These are phyloP conservation scores for Opisthograptis luteolata DNA, from an alignment of 2,888 invertebrate species.

Conservation along the genomic window DNA sequence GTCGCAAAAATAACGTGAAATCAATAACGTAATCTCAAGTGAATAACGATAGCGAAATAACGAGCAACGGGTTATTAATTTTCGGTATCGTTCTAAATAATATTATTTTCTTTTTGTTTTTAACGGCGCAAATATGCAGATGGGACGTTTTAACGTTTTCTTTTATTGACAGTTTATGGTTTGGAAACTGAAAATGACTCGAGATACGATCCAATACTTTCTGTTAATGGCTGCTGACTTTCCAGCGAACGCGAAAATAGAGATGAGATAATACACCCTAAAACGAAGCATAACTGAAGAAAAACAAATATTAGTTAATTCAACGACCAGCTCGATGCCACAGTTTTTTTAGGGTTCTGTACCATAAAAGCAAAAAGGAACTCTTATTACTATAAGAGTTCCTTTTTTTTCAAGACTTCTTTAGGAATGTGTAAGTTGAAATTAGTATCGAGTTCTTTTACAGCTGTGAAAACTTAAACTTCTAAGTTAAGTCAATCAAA, in stretches of 20 bases:
- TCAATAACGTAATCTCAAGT: conserved; percentile 51
- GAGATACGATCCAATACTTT: conserved; percentile 65
- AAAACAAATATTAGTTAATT: too few relatives aligned
- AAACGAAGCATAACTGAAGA: too few relatives aligned
- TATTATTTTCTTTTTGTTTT: conserved; percentile 58
- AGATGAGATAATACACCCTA: not conserved
- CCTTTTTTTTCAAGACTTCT: too few relatives aligned
- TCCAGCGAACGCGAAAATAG: conserved; percentile 36
- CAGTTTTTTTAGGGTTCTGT: too few relatives aligned
- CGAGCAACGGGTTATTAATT: conserved; percentile 74
- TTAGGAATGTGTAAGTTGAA: too few relatives aligned
- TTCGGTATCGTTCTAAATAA: conserved; percentile 53
- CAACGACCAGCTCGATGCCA: too few relatives aligned
- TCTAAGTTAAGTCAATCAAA: too few relatives aligned
- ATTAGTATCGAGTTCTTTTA: too few relatives aligned
- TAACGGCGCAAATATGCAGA: conserved; percentile 77
- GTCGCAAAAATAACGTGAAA: conserved; percentile 32
- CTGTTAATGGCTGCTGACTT: conserved; percentile 51
- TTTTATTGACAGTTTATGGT: conserved; percentile 82
- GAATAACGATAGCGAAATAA: conserved; percentile 46
- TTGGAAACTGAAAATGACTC: conserved; percentile 77
- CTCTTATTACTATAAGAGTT: too few relatives aligned
- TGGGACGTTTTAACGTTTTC: conserved; percentile 67
- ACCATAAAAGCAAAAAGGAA: too few relatives aligned
- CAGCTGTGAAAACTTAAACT: too few relatives aligned